Percentiles rank a stretch among this genome's conserved stretches.
Conservation (phyloP, 2,113 vertebrate genomes). For the Gymnarchus niloticus region DNA sequence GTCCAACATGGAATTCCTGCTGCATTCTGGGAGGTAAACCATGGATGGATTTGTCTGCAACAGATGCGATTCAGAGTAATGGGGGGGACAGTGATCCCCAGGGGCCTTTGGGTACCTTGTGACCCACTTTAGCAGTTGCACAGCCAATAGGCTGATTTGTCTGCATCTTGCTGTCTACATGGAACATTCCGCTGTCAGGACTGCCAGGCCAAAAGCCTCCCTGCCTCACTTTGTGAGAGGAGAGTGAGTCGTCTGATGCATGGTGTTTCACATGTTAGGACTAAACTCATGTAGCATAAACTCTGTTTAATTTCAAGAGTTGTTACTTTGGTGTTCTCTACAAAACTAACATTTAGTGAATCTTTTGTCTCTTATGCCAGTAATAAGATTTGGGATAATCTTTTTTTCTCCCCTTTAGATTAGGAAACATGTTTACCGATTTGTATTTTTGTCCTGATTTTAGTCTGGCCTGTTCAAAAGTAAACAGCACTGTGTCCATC, state of each 20-base stretch:
- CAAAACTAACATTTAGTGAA: background rate
- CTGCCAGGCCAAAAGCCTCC: background rate
- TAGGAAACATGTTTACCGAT: background rate
- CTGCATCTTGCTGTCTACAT: background rate
- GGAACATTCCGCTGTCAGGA: too few relatives aligned
- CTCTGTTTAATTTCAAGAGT: background rate
- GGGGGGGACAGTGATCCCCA: background rate
- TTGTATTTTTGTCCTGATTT: background rate
- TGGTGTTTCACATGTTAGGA: background rate
- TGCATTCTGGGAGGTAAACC: background rate
- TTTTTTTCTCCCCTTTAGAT: background rate
- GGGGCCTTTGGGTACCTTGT: background rate
- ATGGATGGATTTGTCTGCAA: background rate
- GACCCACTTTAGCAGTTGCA: background rate
- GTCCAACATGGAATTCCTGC: background rate
- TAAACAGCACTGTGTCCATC: background rate
- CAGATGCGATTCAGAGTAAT: background rate
- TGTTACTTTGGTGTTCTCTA: background rate
- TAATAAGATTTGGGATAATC: conserved; percentile 4
- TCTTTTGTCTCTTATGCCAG: background rate
- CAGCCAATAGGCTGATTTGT: background rate
- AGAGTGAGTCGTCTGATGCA: too few relatives aligned
- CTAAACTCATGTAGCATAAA: background rate
- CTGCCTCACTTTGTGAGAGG: too few relatives aligned
- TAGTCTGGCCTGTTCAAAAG: background rate